Conservation (phyloP, 23 tunicate species). For the Ciona savignyi region DNA sequence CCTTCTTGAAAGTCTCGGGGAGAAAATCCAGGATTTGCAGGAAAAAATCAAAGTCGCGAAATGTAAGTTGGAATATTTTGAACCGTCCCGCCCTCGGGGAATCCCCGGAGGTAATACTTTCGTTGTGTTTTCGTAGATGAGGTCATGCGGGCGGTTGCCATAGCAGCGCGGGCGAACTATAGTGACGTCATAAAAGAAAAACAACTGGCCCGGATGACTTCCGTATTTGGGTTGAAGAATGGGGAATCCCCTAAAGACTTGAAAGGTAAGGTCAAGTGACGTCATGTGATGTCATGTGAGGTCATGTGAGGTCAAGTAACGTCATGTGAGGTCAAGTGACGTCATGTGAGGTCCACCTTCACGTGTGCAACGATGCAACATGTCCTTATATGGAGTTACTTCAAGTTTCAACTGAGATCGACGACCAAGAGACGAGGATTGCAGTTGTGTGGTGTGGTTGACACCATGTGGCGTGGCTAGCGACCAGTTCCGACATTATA, state of each 20-base stretch:
- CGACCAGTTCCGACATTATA: too few species aligned
- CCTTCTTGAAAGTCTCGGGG: slow-evolving; percentile 7
- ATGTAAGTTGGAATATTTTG: slow-evolving; percentile 11
- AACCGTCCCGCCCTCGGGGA: not conserved
- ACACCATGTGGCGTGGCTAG: too few species aligned
- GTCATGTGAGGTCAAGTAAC: too few species aligned
- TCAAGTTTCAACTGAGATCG: too few species aligned
- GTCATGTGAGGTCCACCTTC: too few species aligned
- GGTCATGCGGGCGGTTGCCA: not conserved
- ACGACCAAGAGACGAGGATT: too few species aligned
- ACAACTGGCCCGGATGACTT: not conserved
- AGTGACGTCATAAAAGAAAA: not conserved
- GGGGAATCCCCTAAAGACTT: not conserved
- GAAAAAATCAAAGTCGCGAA: slow-evolving; percentile 43
- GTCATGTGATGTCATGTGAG: too few species aligned
- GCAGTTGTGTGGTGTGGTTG: too few species aligned
- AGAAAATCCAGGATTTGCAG: slow-evolving; percentile 37
- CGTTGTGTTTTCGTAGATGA: not conserved
- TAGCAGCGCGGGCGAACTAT: not conserved
- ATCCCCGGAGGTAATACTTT: not conserved
- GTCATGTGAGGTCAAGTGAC: too few species aligned
- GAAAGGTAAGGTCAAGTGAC: not conserved
- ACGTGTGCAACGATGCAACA: too few species aligned
- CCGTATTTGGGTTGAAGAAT: not conserved
- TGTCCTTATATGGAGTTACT: too few species aligned